Percentiles rank a stretch among this genome's conserved stretches.
Evolutionary conservation across 2,888 invertebrate genomes (phyloP).

Genomic region (Lepidocyrtinus sp.): DNA sequence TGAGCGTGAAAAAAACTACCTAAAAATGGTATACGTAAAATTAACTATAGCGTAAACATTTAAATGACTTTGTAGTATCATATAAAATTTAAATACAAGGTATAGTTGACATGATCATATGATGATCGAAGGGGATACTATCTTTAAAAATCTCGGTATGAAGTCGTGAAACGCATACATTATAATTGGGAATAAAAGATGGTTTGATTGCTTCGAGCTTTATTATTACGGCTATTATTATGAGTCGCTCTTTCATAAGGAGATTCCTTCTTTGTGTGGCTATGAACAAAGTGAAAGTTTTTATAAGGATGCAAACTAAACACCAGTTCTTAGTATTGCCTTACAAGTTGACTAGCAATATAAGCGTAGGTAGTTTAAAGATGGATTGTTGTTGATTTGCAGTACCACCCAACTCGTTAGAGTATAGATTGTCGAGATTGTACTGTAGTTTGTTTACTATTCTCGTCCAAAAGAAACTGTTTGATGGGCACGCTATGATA

Average conservation of each 20-base stretch:
- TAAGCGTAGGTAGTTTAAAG: neutral
- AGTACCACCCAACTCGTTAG: neutral
- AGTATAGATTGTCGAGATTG: neutral
- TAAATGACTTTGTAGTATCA: too few relatives aligned
- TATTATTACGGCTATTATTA: neutral
- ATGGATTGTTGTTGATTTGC: neutral
- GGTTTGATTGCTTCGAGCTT: slow-evolving; percentile 31
- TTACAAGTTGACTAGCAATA: too few relatives aligned
- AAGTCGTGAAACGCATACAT: neutral
- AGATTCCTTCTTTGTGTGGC: slow-evolving; percentile 22
- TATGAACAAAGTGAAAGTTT: slow-evolving; percentile 43
- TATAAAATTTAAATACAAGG: too few relatives aligned
- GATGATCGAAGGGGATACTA: neutral
- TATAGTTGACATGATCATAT: neutral
- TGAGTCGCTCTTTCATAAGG: slow-evolving; percentile 32
- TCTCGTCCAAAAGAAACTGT: too few relatives aligned
- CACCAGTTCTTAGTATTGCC: too few relatives aligned
- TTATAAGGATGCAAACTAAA: too few relatives aligned
- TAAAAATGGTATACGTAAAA: neutral
- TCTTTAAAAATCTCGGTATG: neutral
- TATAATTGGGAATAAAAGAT: neutral
- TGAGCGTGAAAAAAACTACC: neutral
- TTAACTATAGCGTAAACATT: too few relatives aligned
- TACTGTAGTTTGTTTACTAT: neutral
- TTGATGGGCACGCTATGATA: neutral